Evolutionary conservation across 2,888 invertebrate genomes (phyloP), one percentile per base, ranked within the genome.

Genomic region (Synergus gifuensis): DNA sequence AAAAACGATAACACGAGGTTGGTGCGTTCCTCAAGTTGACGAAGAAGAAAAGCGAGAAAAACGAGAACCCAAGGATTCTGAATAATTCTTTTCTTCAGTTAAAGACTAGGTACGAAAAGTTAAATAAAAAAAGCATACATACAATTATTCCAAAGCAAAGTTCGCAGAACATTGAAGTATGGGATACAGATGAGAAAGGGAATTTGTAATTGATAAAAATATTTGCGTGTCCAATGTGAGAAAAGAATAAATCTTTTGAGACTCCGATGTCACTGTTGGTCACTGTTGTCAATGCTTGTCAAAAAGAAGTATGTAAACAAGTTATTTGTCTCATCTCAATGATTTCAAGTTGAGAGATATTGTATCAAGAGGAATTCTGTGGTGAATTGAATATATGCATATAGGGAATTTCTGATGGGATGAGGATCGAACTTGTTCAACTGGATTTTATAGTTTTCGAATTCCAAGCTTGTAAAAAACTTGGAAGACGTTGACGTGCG

Each of bases 381-480:
- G 54, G n/a, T 36, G 2, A 67, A 67, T 14, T 46, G 46, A 67
- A 14, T 46, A 42, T 66, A 18, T 40, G 7, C 7, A 12, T 49
- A 36, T 58, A 5, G 8, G 42, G 16, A 11, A 5, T 62, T 62
- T 28, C 62, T 22, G 14, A 28, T 11, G 28, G 28, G 28, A 60
- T 28, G 28, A 62, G 28, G 14, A 60, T 62, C 12, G 62, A 62
- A 62, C 11, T 62, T 62, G 18, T 73, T 12, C 9, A 73, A 54
- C n/a, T 54, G 36, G n/a, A 16, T 36, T 73, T 58, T 40, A 36
- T 36, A 4, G 16, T 73, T 73, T 73, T 73, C n/a, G n/a, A 54
- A 73, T 73, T 49, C 16, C 69, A 69, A 54, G 40, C 40, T 73
- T 54, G n/a, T 14, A 36, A 54, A 54, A 73, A 69, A 49, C 28